A percentile compares a stretch with the other conserved stretches of the same genome.
These are phyloP conservation scores for Hippocampus guttulatus DNA, from an alignment of 2,113 vertebrate species.

Conservation along the genomic window DNA sequence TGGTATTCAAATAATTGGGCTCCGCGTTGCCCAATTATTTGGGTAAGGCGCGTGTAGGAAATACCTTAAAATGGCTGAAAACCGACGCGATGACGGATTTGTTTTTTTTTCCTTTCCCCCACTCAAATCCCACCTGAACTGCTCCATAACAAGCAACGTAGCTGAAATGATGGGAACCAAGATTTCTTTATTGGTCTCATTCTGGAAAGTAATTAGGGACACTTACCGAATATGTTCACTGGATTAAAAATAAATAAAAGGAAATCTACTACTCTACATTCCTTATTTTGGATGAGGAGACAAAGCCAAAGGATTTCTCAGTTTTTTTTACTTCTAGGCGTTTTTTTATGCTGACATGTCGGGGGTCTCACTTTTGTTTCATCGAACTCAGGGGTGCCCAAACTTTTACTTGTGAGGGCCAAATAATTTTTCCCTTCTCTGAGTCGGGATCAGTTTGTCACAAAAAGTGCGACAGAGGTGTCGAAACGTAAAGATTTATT, in stretches of 20 bases:
- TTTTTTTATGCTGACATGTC: too few species aligned
- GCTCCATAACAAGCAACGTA: constrained; percentile 6
- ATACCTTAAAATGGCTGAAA: constrained; percentile 28
- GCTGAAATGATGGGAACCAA: constrained; percentile 13
- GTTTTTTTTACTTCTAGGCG: too few species aligned
- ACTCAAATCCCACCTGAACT: constrained; percentile 16
- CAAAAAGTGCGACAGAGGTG: too few species aligned
- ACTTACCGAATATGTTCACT: not conserved
- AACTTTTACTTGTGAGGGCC: too few species aligned
- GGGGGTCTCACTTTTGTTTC: too few species aligned
- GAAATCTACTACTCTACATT: not conserved
- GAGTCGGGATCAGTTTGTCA: too few species aligned
- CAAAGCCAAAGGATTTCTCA: too few species aligned
- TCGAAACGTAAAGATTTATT: too few species aligned
- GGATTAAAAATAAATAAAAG: not conserved
- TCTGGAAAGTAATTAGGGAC: not conserved
- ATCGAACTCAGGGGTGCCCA: too few species aligned
- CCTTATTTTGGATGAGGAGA: not conserved
- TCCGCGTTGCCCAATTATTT: constrained; percentile 2
- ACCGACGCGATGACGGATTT: not conserved
- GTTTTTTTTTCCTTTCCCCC: constrained; percentile 20
- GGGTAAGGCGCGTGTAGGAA: constrained; percentile 16
- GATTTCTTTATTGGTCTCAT: constrained; percentile 9
- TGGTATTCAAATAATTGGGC: constrained; percentile 10
- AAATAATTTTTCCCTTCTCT: too few species aligned